These are phyloP conservation scores for Galendromus occidentalis DNA, from an alignment of 1,140 invertebrate species.

Conservation along the genomic window DNA sequence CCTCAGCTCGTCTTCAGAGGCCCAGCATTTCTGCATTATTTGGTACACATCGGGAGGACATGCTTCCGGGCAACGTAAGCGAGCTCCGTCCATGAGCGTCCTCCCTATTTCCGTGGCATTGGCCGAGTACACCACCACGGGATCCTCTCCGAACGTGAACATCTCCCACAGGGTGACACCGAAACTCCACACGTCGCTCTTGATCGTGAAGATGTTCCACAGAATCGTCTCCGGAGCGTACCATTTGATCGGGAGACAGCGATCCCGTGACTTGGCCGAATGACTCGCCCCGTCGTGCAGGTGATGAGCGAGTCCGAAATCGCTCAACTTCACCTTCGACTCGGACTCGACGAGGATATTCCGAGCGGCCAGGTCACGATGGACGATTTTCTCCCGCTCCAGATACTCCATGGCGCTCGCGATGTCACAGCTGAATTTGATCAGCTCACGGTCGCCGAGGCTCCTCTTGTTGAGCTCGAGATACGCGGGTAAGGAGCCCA, in stretches of 20 bases:
- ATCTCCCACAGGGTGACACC: constrained; percentile 82
- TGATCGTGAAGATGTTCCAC: constrained; percentile 51
- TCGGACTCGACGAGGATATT: constrained; percentile 67
- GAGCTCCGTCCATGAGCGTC: constrained; percentile 36
- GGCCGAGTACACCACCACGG: constrained; percentile 24
- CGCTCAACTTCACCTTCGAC: constrained; percentile 64
- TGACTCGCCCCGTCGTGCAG: constrained; percentile 54
- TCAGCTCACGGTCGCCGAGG: constrained; percentile 29
- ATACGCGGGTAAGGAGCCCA: constrained; percentile 56
- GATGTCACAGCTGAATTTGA: constrained; percentile 56
- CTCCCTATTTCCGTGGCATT: constrained; percentile 13
- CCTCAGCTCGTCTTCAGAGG: constrained; percentile 41
- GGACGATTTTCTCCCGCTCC: constrained; percentile 54
- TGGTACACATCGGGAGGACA: constrained; percentile 53
- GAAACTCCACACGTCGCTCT: constrained; percentile 81
- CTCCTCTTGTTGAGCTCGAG: constrained; percentile 33
- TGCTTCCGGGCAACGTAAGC: constrained; percentile 44
- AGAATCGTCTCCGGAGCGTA: constrained; percentile 57
- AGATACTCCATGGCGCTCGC: constrained; percentile 75
- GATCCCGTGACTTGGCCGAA: constrained; percentile 37
- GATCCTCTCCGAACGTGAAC: constrained; percentile 62
- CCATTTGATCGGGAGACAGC: constrained; percentile 25
- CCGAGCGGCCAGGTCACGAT: constrained; percentile 50
- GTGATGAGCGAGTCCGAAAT: constrained; percentile 72
- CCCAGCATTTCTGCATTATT: constrained; percentile 58